Evolutionary conservation across 2,797 vertebrate species (phyloP), one percentile per base, ranked within the genome.

Genomic region (Smutsia temminckii): DNA sequence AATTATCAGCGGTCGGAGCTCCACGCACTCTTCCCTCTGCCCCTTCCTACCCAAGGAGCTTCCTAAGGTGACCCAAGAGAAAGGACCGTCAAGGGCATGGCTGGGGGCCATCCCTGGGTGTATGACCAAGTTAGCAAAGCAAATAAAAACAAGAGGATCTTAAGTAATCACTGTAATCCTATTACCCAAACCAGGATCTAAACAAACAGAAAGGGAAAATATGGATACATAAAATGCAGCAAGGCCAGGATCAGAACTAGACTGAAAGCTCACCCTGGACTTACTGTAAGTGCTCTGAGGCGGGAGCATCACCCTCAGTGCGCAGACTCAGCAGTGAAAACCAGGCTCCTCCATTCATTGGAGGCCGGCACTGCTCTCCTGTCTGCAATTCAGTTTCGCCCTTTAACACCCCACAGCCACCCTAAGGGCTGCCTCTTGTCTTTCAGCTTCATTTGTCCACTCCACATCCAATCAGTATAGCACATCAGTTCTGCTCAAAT

Each of bases 61-160:
- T 85, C 40, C 51, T 18, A 40, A 94, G 66, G 74, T 79, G 46
- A 64, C 51, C 51, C 40, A 83, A 64, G 25, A 25, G 74, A 74
- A 95, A 81, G 94, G 1, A 68, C 40, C 37, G 80, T 55, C 55
- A 29, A 68, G 49, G 8, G 51, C 18, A 74, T 49, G 46, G 11
- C 59, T 34, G 72, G 64, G 5, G 46, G 87, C 74, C 40, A 80
- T 53, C 40, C 83, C 55, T 49, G 27, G 63, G 64, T 74, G 37
- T 94, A 3, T 71, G 81, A 61, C 10, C 61, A 95, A 77, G 49
- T 72, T 0, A 85, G 37, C 23, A 55, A 93, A 40, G 66, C 46
- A 88, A 87, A 79, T 37, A 77, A 85, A 91, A 80, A 91, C 32
- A 85, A 94, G 17, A 93, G 49, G 85, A 37, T 91, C 72, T 53